Base-by-base conservation (phyloP, 2,888 invertebrate genomes). In the Panopea generosa region DNA sequence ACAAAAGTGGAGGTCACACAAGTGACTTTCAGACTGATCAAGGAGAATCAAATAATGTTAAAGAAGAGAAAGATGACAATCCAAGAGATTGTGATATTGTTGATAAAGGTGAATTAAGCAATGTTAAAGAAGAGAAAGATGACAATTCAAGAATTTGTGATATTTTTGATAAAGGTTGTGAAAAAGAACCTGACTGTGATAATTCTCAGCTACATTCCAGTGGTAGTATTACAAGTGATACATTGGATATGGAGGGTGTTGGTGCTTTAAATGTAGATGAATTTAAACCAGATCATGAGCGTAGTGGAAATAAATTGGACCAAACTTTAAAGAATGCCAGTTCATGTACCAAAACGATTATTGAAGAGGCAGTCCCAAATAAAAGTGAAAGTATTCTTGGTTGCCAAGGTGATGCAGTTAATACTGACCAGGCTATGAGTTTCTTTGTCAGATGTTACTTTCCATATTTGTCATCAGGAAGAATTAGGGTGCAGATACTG, bases 361-460 rank as follows among this genome's bases (percentile, higher is more conserved):
- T 3, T 9, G 45, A 45, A 4, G 20, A 20, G 16, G 9, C 6
- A 9, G 6, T 18, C 16, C 3, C 16, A 18, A 45, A 20, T 45
- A 16, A n/a, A 16, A 16, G 4, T 16, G 20, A 20, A 45, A 45
- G 45, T 45, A n/a, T 4, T 45, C 9, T 16, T 45, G 45, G 16
- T 9, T 45, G 6, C 16, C 20, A 18, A 9, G 45, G 16, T 9
- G 45, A 45, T 33, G 11, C 4, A 11, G 4, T 11, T 4, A 11
- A 33, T 33, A 33, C 4, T 33, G 45, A 20, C 16, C 16, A 18
- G 45, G 20, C 16, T 9, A 59, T 82, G 50, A 78, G 85, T n/a
- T 63, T 82, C 61, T 87, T 86, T 74, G 70, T 84, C 11, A 70
- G 84, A 62, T 77, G 84, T 22, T 84, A 86, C 63, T 87, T 82